A percentile compares a stretch with the other conserved stretches of the same genome.
These are phyloP conservation scores for Neodontobutis hainanensis DNA, from an alignment of 2,113 vertebrate genomes.

Conservation along the genomic window DNA sequence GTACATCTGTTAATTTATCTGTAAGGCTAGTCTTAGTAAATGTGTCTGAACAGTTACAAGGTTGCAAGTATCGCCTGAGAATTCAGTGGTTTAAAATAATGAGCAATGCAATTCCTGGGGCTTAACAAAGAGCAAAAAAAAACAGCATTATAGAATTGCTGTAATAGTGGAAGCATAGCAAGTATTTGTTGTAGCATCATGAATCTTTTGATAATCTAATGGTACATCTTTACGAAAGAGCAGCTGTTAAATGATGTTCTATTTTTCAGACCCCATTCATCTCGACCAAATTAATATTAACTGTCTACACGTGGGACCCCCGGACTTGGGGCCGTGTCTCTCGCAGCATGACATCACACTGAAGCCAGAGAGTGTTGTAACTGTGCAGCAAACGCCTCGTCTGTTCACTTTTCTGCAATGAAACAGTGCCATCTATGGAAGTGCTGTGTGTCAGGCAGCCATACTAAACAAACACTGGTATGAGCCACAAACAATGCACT, in stretches of 20 bases:
- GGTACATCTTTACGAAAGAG: neutral
- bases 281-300: neutral
- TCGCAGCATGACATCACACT: constrained; percentile 56
- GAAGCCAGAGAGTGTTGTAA: constrained; percentile 44
- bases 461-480: neutral
- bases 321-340: constrained; percentile 10
- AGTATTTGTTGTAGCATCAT: too few species aligned
- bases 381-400: constrained; percentile 44
- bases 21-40: neutral
- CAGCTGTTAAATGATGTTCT: neutral
- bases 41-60: neutral
- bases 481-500: neutral
- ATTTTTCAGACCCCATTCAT: neutral
- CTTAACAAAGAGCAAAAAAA: neutral
- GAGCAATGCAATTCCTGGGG: neutral
- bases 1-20: neutral
- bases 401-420: constrained; percentile 31
- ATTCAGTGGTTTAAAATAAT: neutral
- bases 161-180: too few species aligned
- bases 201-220: neutral
- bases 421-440: constrained; percentile 74
- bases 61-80: neutral
- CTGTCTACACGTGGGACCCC: neutral
- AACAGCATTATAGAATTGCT: too few species aligned
- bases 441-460: neutral